Base-by-base conservation (phyloP, 2,797 vertebrate species). In the Enteromius unitaeniatus region DNA sequence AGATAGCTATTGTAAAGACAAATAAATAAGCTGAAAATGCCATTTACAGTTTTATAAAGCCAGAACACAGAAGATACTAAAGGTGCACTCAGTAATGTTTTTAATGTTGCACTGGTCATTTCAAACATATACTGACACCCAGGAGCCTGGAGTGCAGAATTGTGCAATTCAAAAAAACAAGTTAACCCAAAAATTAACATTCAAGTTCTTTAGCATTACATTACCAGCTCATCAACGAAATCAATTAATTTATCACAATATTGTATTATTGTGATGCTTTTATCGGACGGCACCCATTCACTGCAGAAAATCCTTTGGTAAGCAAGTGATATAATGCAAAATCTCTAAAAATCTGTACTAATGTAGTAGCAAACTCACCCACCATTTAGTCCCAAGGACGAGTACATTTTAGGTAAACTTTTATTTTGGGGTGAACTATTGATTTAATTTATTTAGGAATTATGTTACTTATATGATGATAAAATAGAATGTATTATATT, bases 1-100 rank as follows among this genome's bases (percentile, higher is more conserved):
- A 28, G 40, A 60, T 51, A 62, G 28, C 10, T 49, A 49, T 26
- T 73, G 15, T 51, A 75, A 26, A 69, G 26, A 28, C 13, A 42
- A 45, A 67, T 40, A 74, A 51, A 82, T 17, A 26, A 51, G 31
- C 28, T 67, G 21, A 53, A 74, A 53, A 64, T 53, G 7, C 8
- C 37, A 58, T 34, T 31, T 45, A n/a, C 1, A 8, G 10, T 77
- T 45, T 83, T 77, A 45, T 67, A 68, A 83, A 45, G 17, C 8
- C 64, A 83, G 60, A 58, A 58, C 31, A 40, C 23, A 47, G 11
- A 28, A 47, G 8, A 42, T 60, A 26, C 15, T 60, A 77, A 47
- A 64, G 76, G 58, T 64, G 58, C 26, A 64, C 58, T 78, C 26
- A 31, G 17, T 45, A 78, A 45, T 26, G 42, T 45, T 45, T 11